Base-by-base conservation (phyloP, 2,113 vertebrate species). In the Cynopterus brachyotis region DNA sequence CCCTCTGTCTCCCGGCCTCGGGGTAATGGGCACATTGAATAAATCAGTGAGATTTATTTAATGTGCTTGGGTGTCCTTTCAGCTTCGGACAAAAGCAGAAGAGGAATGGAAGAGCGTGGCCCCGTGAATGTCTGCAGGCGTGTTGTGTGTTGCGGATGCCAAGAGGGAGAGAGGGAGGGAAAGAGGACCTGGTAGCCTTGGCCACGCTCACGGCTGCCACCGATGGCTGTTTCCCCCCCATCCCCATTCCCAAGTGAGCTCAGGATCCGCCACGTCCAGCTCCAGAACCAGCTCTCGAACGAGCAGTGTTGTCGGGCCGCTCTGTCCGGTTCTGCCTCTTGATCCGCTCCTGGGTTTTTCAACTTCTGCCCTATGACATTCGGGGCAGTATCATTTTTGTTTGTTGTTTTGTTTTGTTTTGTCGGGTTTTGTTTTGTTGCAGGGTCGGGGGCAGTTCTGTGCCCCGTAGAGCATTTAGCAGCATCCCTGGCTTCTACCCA, bases 151-250 rank as follows among this genome's bases (percentile, higher is more conserved):
- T 20, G n/a, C 69, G 62, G 16, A 37, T 50, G 22, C 19, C 20
- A 1, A 50, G 24, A 67, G 26, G 24, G 28, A 76, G 32, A 40
- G 20, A 30, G 22, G 20, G 30, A 24, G 35, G 20, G 15, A 17
- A 35, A 22, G 17, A 5, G 13, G 64, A 11, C 6, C 0, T 0
- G 19, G 40, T 0, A 1, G 9, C 13, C 20, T 30, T 19, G 32
- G 0, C 1, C 2, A 0, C 6, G 2, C 26, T n/a, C 32, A 2
- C 0, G 24, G 35, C n/a, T 6, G 16, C 60, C 32, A 2, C 2
- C 1, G 40, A 3, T 42, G 42, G 42, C 42, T 42, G 45, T 30
- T 15, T 10, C 42, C 9, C 19, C 37, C 32, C 8, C 13, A 57
- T 9, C 40, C 47, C 47, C 47, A 47, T 47, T 40, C 59, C 40